These are phyloP conservation scores for Ruditapes philippinarum DNA, from an alignment of 1,140 invertebrate species.

Conservation along the genomic window DNA sequence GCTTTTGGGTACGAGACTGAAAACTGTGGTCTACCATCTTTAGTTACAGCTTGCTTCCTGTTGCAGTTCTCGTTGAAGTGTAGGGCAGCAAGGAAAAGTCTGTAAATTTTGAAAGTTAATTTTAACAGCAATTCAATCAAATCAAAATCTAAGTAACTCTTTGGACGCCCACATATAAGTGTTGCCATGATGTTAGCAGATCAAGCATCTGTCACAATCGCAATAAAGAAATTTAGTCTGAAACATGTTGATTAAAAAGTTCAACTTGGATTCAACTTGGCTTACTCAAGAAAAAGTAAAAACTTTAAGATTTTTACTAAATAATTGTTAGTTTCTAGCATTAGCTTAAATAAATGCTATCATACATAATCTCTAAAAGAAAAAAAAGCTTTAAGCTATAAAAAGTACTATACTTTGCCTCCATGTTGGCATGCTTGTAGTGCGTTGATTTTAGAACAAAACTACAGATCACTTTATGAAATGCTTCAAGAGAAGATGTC, in stretches of 20 bases:
- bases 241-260: too few relatives aligned
- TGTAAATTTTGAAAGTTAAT: not conserved
- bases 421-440: slow-evolving; percentile 25
- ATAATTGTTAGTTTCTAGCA: not conserved
- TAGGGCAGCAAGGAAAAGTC: not conserved
- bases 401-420: not conserved
- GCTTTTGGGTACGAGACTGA: not conserved
- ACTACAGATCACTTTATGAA: slow-evolving; percentile 32
- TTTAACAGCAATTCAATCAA: not conserved
- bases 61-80: not conserved
- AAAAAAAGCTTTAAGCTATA: not conserved
- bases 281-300: too few relatives aligned
- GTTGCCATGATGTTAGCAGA: not conserved
- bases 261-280: too few relatives aligned
- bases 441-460: slow-evolving; percentile 43
- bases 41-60: not conserved
- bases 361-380: not conserved
- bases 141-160: not conserved
- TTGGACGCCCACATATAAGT: not conserved
- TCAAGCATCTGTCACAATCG: not conserved
- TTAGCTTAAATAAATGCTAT: not conserved
- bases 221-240: not conserved
- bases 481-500: slow-evolving; percentile 45
- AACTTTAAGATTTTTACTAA: not conserved
- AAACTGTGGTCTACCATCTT: not conserved